Evolutionary conservation across 2,113 vertebrate species (phyloP), one percentile per base, ranked within the genome.

Genomic region (Solea solea): DNA sequence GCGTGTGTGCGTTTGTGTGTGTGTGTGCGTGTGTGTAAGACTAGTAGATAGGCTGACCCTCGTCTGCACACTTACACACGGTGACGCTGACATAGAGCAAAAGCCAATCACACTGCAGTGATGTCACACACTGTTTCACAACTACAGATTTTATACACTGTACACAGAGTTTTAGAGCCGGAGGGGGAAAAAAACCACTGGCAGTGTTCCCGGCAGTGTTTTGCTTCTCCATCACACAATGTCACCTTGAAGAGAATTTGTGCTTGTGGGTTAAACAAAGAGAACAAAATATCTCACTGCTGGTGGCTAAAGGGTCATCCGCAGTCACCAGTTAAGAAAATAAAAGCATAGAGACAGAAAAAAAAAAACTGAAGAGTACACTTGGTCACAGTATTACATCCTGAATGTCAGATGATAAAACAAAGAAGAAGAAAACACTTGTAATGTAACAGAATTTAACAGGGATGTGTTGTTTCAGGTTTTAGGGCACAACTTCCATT

Each of bases 361-460:
- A 72, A 27, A 57, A 74, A 13, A 64, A 72, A 78, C 4, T 82
- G 79, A 6, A 73, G 70, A 80, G 61, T 56, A 81, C 25, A 72
- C 40, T 79, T 86, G 53, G 78, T 91, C 86, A 90, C 88, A 90
- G 91, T 89, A 79, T 90, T 78, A 78, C 80, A 77, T 83, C 69
- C 67, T 55, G 15, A 79, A 76, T 70, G 42, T 73, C 68, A 84
- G 71, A 75, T 84, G 69, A 68, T 75, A 72, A 78, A 84, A 21
- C 21, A 21, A 21, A 21, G 21, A 61, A 59, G 28, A 62, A 84
- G 72, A 39, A 63, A 78, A 81, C 55, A 72, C 53, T 63, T n/a
- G 21, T 21, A 34, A 55, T 42, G 34, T 49, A 76, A 76, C 54
- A 11, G 42, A 48, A 41, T 53, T 52, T 15, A 56, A 70, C 62